Percentiles rank a stretch among this genome's conserved stretches.
phyloP scores from a whole-genome alignment of 2,888 invertebrate genomes.

The Gisinianus flammeolus region DNA sequence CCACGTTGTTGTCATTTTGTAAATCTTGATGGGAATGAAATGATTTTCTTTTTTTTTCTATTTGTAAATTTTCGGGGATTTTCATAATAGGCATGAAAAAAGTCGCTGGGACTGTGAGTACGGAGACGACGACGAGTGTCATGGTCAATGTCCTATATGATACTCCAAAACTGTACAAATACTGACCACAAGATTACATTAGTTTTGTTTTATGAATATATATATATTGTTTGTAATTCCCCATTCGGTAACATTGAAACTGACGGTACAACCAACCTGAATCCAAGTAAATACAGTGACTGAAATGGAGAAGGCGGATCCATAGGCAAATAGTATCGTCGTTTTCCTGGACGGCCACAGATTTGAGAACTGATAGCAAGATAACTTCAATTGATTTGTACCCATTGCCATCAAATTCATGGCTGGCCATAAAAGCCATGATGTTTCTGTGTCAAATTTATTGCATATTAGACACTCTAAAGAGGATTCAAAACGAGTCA shows the following conservation, averaged over 20 bases:
- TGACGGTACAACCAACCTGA: constrained; percentile 46
- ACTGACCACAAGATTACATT: constrained; percentile 36
- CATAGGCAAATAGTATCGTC: constrained; percentile 51
- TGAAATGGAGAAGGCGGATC: constrained; percentile 56
- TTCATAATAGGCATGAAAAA: constrained; percentile 51
- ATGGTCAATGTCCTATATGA: constrained; percentile 43
- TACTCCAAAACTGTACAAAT: constrained; percentile 44
- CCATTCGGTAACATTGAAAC: neutral
- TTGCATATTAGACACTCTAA: too few species aligned
- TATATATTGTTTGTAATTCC: neutral
- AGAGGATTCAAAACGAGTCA: too few species aligned
- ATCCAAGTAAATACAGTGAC: constrained; percentile 50
- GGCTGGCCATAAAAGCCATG: constrained; percentile 53
- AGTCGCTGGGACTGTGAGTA: constrained; percentile 49
- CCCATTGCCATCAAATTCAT: constrained; percentile 53
- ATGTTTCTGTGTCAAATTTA: constrained; percentile 45
- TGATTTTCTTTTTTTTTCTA: neutral
- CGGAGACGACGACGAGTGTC: constrained; percentile 37
- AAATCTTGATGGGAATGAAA: too few species aligned
- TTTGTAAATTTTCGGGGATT: constrained; percentile 44
- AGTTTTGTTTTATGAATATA: neutral
- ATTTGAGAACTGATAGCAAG: constrained; percentile 53
- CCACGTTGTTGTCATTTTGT: neutral
- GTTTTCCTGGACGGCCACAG: constrained; percentile 50
- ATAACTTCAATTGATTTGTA: constrained; percentile 51